Evolutionary conservation across 2,797 vertebrate species (phyloP).

Genomic region (Spinus olivaceus): DNA sequence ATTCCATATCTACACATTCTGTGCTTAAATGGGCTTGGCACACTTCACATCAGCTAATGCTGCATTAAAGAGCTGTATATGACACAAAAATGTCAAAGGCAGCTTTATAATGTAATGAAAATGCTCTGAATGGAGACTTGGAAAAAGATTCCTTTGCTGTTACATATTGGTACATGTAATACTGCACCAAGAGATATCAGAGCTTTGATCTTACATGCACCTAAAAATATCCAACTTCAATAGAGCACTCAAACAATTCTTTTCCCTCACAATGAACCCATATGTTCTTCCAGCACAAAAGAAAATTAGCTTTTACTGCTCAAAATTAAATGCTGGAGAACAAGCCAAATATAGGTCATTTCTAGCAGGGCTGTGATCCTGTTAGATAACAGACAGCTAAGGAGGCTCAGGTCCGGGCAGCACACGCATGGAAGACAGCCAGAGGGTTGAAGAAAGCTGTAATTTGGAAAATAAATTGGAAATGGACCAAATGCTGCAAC

Average conservation of each 20-base stretch:
- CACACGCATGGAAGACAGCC: background rate
- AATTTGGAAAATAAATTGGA: background rate
- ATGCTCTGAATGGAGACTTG: slow-evolving; percentile 54
- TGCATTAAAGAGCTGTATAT: slow-evolving; percentile 33
- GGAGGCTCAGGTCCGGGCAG: background rate
- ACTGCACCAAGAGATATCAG: slow-evolving; percentile 67
- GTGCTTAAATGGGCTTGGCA: slow-evolving; percentile 26
- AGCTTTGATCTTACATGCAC: slow-evolving; percentile 50
- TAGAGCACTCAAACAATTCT: slow-evolving; percentile 60
- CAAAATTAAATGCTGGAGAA: slow-evolving; percentile 45
- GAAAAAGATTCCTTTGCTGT: slow-evolving; percentile 51
- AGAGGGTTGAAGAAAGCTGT: background rate
- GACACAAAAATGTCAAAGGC: slow-evolving; percentile 55
- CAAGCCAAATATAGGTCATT: slow-evolving; percentile 52
- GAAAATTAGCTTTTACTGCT: slow-evolving; percentile 55
- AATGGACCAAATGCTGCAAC: background rate
- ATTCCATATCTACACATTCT: background rate
- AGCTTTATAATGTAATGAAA: slow-evolving; percentile 63
- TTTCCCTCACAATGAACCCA: slow-evolving; percentile 39
- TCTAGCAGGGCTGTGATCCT: background rate
- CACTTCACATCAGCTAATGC: slow-evolving; percentile 24
- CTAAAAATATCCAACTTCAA: slow-evolving; percentile 61
- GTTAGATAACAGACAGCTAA: slow-evolving; percentile 32
- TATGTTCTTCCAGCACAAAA: slow-evolving; percentile 45
- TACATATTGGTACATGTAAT: slow-evolving; percentile 54